These are phyloP conservation scores for Myotis yumanensis DNA, from an alignment of 2,113 vertebrate species.

Conservation along the genomic window DNA sequence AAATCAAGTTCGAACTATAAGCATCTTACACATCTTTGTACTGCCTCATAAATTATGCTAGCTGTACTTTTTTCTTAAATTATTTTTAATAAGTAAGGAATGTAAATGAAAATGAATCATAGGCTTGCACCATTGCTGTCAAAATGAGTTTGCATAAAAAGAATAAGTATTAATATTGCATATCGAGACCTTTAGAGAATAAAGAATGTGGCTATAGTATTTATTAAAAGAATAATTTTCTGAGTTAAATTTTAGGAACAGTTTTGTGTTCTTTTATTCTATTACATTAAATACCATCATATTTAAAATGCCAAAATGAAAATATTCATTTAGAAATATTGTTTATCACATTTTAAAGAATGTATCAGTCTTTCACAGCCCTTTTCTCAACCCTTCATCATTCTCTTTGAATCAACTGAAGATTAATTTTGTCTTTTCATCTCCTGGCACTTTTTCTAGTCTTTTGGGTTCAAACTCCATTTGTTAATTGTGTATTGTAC, in stretches of 20 bases:
- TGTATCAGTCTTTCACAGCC: neutral
- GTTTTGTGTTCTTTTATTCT: slow-evolving; percentile 39
- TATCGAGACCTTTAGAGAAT: slow-evolving; percentile 35
- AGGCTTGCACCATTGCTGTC: neutral
- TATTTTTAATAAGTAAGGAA: slow-evolving; percentile 55
- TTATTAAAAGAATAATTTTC: slow-evolving; percentile 59
- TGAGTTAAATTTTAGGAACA: slow-evolving; percentile 40
- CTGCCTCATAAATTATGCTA: slow-evolving; percentile 43
- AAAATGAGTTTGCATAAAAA: slow-evolving; percentile 62
- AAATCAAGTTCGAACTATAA: slow-evolving; percentile 25
- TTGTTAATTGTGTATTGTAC: neutral
- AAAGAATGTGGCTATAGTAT: slow-evolving; percentile 29
- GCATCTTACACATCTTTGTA: neutral
- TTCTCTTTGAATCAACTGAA: neutral
- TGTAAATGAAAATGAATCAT: slow-evolving; percentile 62
- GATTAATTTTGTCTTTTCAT: neutral
- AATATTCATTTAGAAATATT: slow-evolving; percentile 9
- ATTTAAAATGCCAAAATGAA: slow-evolving; percentile 46
- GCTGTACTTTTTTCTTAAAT: slow-evolving; percentile 50
- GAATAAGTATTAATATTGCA: slow-evolving; percentile 53
- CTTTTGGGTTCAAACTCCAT: neutral
- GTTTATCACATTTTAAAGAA: neutral
- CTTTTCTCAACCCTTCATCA: neutral
- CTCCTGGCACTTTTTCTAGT: neutral
- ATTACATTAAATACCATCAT: slow-evolving; percentile 30